Evolutionary conservation across 2,113 vertebrate genomes (phyloP).

Genomic region (Columba janthina): DNA sequence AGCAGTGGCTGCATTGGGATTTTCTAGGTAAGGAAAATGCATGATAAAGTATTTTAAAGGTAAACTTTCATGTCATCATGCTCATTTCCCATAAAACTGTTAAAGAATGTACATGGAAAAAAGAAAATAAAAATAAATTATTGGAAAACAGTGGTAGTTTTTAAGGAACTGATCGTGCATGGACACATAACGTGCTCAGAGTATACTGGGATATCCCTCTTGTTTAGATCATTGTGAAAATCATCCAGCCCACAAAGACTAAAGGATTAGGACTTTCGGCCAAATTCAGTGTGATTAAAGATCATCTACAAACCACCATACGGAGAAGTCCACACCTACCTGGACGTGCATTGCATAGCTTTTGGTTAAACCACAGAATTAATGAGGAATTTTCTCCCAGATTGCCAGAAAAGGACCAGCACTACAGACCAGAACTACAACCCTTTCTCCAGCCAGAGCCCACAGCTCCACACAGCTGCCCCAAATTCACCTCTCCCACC

Average conservation of each 20-base stretch:
- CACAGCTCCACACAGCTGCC: background rate
- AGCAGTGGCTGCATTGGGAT: constrained; percentile 55
- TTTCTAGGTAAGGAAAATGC: constrained; percentile 63
- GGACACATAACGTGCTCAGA: rapidly evolving
- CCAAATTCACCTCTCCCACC: background rate
- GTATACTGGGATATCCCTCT: background rate
- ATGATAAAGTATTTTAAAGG: constrained; percentile 62
- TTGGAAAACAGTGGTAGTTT: background rate
- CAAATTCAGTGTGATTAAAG: background rate
- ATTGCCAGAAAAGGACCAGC: background rate
- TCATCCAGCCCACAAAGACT: background rate
- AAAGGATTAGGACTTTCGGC: background rate
- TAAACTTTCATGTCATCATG: constrained; percentile 55
- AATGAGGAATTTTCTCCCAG: background rate
- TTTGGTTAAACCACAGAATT: background rate
- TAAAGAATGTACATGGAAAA: constrained; percentile 30
- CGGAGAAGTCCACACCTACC: background rate
- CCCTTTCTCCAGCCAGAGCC: background rate
- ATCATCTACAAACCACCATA: background rate
- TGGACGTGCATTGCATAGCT: rapidly evolving
- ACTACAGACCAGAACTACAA: rapidly evolving
- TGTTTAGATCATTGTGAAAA: background rate
- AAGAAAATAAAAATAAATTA: background rate
- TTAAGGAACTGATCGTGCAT: background rate
- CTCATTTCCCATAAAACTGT: constrained; percentile 14